Evolutionary conservation across 1,140 invertebrate species (phyloP), one percentile per base, ranked within the genome.

Genomic region (Luehdorfia chinensis): DNA sequence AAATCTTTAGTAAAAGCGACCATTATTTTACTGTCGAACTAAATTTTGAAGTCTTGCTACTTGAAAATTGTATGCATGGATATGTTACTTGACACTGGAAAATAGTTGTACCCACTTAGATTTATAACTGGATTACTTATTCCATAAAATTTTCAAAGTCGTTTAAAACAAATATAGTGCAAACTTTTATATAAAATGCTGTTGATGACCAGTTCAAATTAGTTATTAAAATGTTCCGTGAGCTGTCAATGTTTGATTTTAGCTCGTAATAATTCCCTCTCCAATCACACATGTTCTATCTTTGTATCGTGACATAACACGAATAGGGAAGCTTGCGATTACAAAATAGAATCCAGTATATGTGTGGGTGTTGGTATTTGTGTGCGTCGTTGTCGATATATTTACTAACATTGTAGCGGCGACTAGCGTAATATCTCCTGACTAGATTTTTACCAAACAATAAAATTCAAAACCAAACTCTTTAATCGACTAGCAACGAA

Each of bases 231-330:
- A 18, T 37, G 7, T 19, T 37, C 4, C 9, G 18, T 8, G 9
- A 37, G 8, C 13, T 43, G 14, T 16, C 27, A 30, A 28, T 27
- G 19, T 30, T 18, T 16, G n/a, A 14, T 30, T 43, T 43, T 43
- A 23, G 23, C 30, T n/a, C 27, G 12, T 18, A n/a, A 43, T 43
- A 23, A 30, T 43, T 28, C 25, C 16, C 27, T 43, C n/a, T 12
- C 13, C 8, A 31, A n/a, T 12, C 39, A 41, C 23, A 41, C 37
- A 43, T 43, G 25, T 43, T 43, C 39, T 43, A 43, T 11, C 30
- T 43, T 16, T 16, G 25, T 15, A 23, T 14, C 9, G 14, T 43
- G 39, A 43, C 27, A 25, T 12, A 43, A 43, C 9, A 43, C 39
- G 39, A 25, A 30, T 43, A 25, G 18, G 39, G 39, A 43, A 43